Evolutionary conservation across 2,113 vertebrate species (phyloP), one percentile per base, ranked within the genome.

Genomic region (Amphilophus citrinellus): DNA sequence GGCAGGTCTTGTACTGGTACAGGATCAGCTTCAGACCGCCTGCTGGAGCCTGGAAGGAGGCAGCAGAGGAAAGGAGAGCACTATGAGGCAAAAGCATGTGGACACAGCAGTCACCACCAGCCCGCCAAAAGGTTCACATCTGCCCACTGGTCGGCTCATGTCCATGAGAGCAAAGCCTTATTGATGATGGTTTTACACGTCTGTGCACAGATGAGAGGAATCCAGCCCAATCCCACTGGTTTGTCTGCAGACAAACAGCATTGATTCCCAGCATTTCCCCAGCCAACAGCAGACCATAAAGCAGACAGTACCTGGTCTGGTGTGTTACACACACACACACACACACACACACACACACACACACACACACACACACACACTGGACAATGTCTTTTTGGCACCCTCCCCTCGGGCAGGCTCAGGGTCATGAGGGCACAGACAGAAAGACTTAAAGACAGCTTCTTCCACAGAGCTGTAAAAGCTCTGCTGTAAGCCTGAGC

Each of bases 1-100:
- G 98, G 77, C 98, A 99, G 0, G 98, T 99, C 93, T 99, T 98
- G 84, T 99, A 99, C 95, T 99, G 98, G 95, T 99, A 99, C 77
- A 99, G 94, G 1, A 96, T 98, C 89, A 99, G 92, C 82, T 96
- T 94, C 60, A 95, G 90, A 6, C 11, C 93, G 9, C 90, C 56
- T 3, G 6, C 82, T 5, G 84, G 32, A 7, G 7, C 87, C 95
- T 96, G 88, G 10, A 89, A 59, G 17, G 2, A 61, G 47, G 10
- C 8, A 15, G 18, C 10, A 47, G 35, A 0, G 32, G 22, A 59
- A 0, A 76, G 22, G 15, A 53, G 24, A 32, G 66, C 1, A 0
- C 6, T 73, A 32, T 53, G 44, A 73, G 17, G 44, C 6, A 53
- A 0, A 3, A 53, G 66, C 50, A 32, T 50, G 14, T 53, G 0